Base-by-base conservation (phyloP, 1,140 invertebrate species). In the Calycopis cecrops region DNA sequence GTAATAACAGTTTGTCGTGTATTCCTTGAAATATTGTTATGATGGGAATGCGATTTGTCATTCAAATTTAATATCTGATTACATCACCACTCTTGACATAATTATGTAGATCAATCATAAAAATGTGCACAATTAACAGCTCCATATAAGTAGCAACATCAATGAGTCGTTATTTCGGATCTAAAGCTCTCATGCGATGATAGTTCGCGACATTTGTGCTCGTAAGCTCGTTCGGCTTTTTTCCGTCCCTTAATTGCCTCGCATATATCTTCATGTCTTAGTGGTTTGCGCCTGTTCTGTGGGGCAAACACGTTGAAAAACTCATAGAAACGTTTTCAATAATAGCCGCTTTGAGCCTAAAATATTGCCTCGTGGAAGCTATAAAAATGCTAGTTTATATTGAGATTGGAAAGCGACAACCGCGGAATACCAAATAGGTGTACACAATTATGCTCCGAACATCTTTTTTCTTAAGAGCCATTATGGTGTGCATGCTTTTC, bases 171-270 rank as follows among this genome's bases (percentile, higher is more conserved):
- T 84, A 84, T 81, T 82, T 76, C 65, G 67, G 73, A 74, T 71
- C 67, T 48, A 52, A 44, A 61, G 65, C 69, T 78, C 80, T 73
- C 80, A 82, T 76, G 71, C 79, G 71, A 72, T 63, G 78, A 76
- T 74, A 73, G 71, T 70, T 68, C 65, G 65, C 69, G 71, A 78
- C 74, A 73, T 76, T 78, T 73, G 74, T 70, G 59, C 55, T 42
- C 57, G 58, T 35, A 48, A 44, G 59, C 54, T 57, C 67, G 60
- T 50, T 61, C 55, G 57, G 62, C 65, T 80, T 78, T 82, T 84
- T 82, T 77, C 70, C 67, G 63, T 49, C 55, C 57, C 63, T 75
- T 85, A 85, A 85, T 85, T 82, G 79, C 76, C 64, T 38, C 68
- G 53, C 68, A 77, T 77, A 80, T 76, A 79, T 85, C 76, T 81